Conservation (phyloP, 2,797 vertebrate species). For the Mico argentatus region DNA sequence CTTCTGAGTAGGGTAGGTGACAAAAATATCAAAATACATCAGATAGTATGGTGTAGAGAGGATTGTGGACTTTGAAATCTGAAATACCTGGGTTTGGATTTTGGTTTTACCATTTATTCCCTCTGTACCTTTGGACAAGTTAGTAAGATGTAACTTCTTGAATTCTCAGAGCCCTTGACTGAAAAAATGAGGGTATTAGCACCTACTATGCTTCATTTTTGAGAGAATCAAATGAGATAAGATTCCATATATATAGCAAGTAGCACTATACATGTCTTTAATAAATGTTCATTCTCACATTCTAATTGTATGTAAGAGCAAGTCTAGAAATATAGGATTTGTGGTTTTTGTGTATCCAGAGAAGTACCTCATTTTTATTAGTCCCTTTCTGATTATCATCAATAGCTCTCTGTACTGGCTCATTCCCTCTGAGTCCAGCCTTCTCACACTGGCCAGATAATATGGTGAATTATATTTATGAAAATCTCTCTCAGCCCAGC, state of each 20-base stretch:
- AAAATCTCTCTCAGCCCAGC: not conserved
- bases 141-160: not conserved
- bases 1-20: not conserved
- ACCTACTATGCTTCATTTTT: not conserved
- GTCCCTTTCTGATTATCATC: not conserved
- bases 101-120: not conserved
- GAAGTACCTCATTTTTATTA: not conserved
- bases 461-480: not conserved
- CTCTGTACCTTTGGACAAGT: not conserved
- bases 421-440: not conserved
- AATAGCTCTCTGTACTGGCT: not conserved
- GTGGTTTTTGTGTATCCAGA: not conserved
- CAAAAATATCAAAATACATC: not conserved
- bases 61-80: not conserved
- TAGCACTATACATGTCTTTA: not conserved
- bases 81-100: not conserved
- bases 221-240: not conserved
- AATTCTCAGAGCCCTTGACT: not conserved
- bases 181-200: not conserved
- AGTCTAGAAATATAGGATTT: not conserved
- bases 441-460: not conserved
- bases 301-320: not conserved
- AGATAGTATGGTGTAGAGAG: not conserved
- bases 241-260: not conserved
- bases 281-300: not conserved